Evolutionary conservation across 2,888 invertebrate genomes (phyloP), one percentile per base, ranked within the genome.

Genomic region (Macaria notata): DNA sequence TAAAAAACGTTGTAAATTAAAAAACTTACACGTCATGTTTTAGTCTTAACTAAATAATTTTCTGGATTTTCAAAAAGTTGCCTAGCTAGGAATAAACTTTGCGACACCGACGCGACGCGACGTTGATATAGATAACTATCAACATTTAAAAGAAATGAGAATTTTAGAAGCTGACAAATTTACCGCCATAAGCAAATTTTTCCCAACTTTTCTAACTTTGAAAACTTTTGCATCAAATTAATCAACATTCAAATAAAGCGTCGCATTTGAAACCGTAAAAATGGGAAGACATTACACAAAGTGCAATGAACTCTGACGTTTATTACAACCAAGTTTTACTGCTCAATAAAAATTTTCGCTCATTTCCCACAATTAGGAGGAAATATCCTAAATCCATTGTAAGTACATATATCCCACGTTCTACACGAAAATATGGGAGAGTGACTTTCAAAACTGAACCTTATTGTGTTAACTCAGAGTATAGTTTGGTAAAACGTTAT

Each of bases 301-400:
- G 83, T 74, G 74, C 83, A 79, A 75, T 76, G 84, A 86, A 82
- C 85, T 76, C 74, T 50, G 66, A 68, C 71, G 70, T 83, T 88
- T 85, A 86, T 84, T 82, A 79, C 83, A 75, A 78, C 74, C 71
- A 66, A 72, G 72, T 81, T 86, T 87, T 86, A 88, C 78, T 69
- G 74, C 73, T 67, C 78, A 68, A 85, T 88, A 86, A 87, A 86
- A 86, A 80, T 72, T 80, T 84, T 83, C 81, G 79, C 78, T 81
- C 79, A 81, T 84, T 86, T 83, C 79, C 79, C 70, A 73, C 83
- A 83, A 83, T 85, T 85, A 83, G 78, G 75, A 65, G 71, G 64
- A 71, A 68, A 71, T 69, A 62, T 70, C 66, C 65, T 59, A 61
- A 66, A 64, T 64, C 64, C 66, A 62, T 59, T 64, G 62, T 63